phyloP scores from a whole-genome alignment of 2,888 invertebrate genomes.

The Eucera pruinosa region DNA sequence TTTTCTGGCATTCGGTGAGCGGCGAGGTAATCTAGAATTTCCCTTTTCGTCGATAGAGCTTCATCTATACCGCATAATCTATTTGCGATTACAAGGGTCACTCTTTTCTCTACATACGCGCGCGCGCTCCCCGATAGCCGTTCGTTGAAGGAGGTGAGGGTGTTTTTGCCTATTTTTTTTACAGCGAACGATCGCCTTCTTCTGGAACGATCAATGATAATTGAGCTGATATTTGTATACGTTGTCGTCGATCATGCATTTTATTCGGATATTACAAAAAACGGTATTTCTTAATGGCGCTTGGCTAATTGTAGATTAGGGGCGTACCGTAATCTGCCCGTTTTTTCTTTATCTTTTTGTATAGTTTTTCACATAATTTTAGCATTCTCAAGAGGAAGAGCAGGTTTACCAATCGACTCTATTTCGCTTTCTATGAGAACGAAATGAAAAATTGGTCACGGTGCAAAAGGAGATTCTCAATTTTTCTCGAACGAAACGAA shows the following conservation, averaged over 20 bases:
- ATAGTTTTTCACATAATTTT: not conserved
- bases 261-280: constrained; percentile 83
- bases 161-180: not conserved
- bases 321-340: constrained; percentile 74
- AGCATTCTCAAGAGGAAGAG: constrained; percentile 22
- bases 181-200: constrained; percentile 12
- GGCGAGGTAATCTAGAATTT: constrained; percentile 28
- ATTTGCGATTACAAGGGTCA: not conserved
- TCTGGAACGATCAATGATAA: constrained; percentile 48
- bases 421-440: not conserved
- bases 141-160: constrained; percentile 23
- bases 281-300: constrained; percentile 78
- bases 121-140: constrained; percentile 18
- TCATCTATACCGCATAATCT: constrained; percentile 7
- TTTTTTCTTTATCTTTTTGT: constrained; percentile 28
- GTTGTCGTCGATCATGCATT: constrained; percentile 78
- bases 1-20: constrained; percentile 40
- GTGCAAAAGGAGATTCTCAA: constrained; percentile 5
- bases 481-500: constrained; percentile 9
- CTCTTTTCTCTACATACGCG: constrained; percentile 5
- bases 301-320: constrained; percentile 72
- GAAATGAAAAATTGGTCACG: constrained; percentile 13
- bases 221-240: constrained; percentile 59
- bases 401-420: constrained; percentile 22
- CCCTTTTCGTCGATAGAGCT: constrained; percentile 9